Evolutionary conservation across 2,888 invertebrate species (phyloP).

Genomic region (Brachyopa scutellaris): DNA sequence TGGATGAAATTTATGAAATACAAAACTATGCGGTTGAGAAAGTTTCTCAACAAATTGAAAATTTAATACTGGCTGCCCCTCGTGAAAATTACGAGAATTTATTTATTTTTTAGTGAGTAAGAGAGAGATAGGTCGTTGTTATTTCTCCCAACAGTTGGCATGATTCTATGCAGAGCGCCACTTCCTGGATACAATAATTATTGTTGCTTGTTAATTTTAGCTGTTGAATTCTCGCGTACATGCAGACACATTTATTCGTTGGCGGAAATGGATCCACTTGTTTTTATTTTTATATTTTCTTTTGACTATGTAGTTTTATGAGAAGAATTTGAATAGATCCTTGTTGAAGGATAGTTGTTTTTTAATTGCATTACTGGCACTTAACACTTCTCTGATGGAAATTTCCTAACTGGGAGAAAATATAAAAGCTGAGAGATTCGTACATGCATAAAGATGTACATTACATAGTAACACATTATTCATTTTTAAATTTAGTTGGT

Average conservation of each 20-base stretch:
- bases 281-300: not conserved
- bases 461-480: no score
- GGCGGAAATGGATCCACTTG: slow-evolving; percentile 6
- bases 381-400: no score
- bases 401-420: no score
- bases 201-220: slow-evolving; percentile 27
- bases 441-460: no score
- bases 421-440: no score
- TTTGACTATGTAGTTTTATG: not conserved
- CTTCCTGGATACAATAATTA: slow-evolving; percentile 29
- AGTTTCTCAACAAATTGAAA: slow-evolving; percentile 58
- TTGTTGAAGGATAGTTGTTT: not conserved
- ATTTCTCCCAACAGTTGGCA: not conserved
- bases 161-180: not conserved
- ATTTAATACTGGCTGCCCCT: slow-evolving; percentile 31
- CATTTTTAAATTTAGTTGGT: no score
- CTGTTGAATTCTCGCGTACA: slow-evolving; percentile 20
- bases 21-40: slow-evolving; percentile 57
- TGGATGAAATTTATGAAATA: slow-evolving; percentile 56
- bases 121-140: slow-evolving; percentile 27
- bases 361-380: not conserved
- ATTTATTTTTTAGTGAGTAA: slow-evolving; percentile 41
- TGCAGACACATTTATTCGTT: slow-evolving; percentile 6
- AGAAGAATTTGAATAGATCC: not conserved
- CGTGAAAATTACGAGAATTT: slow-evolving; percentile 32